Conservation (phyloP, 2,888 invertebrate genomes). For the Pycnomerus fuliginosus region DNA sequence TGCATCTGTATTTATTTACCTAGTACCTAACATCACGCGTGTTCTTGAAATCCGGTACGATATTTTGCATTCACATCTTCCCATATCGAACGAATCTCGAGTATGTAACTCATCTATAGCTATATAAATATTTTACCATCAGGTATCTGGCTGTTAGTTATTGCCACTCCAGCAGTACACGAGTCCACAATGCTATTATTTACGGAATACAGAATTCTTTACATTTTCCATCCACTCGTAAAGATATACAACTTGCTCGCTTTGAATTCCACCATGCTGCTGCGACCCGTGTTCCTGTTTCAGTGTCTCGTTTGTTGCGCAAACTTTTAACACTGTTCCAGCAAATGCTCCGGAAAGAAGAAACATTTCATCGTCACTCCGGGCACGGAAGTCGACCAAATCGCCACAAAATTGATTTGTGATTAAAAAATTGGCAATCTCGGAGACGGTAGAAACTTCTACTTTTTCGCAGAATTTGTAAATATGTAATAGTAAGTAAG, state of each 20-base stretch:
- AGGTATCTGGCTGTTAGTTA: slow-evolving; percentile 43
- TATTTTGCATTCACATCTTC: slow-evolving; percentile 12
- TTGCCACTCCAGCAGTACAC: slow-evolving; percentile 45
- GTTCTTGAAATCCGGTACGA: slow-evolving; percentile 9
- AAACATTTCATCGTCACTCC: neutral
- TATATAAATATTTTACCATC: slow-evolving; percentile 45
- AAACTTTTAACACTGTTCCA: slow-evolving; percentile 13
- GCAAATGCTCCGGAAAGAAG: neutral
- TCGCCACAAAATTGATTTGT: too few relatives aligned
- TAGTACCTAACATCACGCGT: too few relatives aligned
- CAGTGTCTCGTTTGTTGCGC: slow-evolving; percentile 18
- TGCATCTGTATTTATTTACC: too few relatives aligned
- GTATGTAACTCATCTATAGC: slow-evolving; percentile 44
- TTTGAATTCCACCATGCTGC: slow-evolving; percentile 22
- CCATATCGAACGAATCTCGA: slow-evolving; percentile 36
- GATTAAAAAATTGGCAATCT: too few relatives aligned
- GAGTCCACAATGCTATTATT: slow-evolving; percentile 51
- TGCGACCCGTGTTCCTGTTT: slow-evolving; percentile 18
- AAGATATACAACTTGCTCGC: slow-evolving; percentile 23
- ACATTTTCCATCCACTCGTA: slow-evolving; percentile 41
- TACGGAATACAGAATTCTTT: slow-evolving; percentile 49
- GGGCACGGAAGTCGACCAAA: too few relatives aligned
- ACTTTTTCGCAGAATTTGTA: too few relatives aligned
- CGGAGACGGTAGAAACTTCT: too few relatives aligned
- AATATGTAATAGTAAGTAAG: too few relatives aligned